Percentiles rank a stretch among this genome's conserved stretches.
Evolutionary conservation across 2,113 vertebrate species (phyloP).

Genomic region (Aramus guarauna): DNA sequence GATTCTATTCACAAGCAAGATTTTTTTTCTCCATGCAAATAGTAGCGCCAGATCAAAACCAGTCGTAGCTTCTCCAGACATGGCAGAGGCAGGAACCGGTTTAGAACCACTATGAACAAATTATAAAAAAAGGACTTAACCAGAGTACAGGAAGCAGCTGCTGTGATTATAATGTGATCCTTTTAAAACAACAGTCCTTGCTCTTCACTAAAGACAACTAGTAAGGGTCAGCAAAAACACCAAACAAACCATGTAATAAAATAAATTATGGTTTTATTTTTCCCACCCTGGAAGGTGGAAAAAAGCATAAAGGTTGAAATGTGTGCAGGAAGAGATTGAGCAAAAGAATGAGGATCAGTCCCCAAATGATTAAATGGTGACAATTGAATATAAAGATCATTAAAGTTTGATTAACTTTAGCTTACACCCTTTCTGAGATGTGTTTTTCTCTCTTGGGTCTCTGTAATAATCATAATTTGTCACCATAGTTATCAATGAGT

Average conservation of each 20-base stretch:
- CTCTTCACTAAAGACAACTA: background rate
- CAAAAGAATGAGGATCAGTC: background rate
- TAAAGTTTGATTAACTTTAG: background rate
- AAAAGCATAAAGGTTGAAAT: background rate
- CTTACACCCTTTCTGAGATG: background rate
- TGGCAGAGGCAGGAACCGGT: background rate
- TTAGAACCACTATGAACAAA: background rate
- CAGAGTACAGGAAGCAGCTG: background rate
- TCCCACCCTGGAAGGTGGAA: background rate
- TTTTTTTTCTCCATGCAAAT: background rate
- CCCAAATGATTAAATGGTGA: background rate
- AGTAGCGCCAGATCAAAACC: background rate
- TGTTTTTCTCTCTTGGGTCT: background rate
- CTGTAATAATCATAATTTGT: background rate
- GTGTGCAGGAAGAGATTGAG: background rate
- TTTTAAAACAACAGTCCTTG: background rate
- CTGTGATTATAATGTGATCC: background rate
- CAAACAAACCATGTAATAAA: background rate
- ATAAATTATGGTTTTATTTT: fast-evolving
- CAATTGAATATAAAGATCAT: background rate
- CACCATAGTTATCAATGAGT: background rate
- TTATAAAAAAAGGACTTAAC: background rate
- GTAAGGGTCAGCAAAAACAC: background rate
- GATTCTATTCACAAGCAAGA: background rate
- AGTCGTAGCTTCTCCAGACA: background rate